A percentile compares a stretch with the other conserved stretches of the same genome.
These are phyloP conservation scores for Phania funesta DNA, from an alignment of 2,888 invertebrate species.

Conservation along the genomic window DNA sequence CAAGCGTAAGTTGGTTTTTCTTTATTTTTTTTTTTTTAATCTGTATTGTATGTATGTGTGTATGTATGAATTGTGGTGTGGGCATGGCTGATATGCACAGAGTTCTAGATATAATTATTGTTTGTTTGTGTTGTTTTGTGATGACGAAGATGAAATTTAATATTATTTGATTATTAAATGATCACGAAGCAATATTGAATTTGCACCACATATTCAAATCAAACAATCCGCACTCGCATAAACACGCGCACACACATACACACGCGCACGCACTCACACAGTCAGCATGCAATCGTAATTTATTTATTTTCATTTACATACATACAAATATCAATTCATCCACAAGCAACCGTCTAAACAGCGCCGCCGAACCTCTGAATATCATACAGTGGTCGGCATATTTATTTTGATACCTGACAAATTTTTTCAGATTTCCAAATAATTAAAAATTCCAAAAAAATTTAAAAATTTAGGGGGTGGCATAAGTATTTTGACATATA, in stretches of 20 bases:
- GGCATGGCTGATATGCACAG: neutral
- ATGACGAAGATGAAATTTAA: neutral
- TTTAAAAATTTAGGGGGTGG: no score
- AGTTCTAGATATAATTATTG: neutral
- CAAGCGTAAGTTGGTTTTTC: conserved; percentile 74
- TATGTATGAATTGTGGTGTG: neutral
- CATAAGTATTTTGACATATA: no score
- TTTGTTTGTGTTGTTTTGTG: conserved; percentile 33
- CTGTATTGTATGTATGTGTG: neutral
- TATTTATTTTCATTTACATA: no score
- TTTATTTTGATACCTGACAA: no score
- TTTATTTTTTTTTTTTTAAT: neutral
- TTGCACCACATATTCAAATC: neutral
- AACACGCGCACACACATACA: neutral
- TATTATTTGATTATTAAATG: conserved; percentile 45
- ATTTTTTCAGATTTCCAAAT: no score
- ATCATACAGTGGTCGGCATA: no score
- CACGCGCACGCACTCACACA: neutral
- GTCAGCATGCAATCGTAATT: conserved; percentile 15
- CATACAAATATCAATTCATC: no score
- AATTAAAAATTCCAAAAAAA: no score
- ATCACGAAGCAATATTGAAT: conserved; percentile 27
- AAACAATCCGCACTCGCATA: neutral
- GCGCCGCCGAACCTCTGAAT: no score
- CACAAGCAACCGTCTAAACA: no score